Base-by-base conservation (phyloP, 1,140 invertebrate genomes). In the Choristoneura fumiferana region DNA sequence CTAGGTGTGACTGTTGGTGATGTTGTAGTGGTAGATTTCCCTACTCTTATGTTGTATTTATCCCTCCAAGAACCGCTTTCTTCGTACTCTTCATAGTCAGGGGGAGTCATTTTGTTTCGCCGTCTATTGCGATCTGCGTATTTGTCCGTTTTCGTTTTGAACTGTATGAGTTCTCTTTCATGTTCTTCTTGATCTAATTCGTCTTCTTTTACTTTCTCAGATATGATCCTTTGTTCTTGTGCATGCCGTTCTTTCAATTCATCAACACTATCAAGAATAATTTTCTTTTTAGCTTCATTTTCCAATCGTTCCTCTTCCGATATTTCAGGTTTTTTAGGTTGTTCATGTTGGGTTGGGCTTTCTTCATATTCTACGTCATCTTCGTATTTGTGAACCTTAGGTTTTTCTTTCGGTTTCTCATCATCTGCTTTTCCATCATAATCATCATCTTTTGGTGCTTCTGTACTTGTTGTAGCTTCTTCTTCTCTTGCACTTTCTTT, bases 211-310 rank as follows among this genome's bases (percentile, higher is more conserved):
- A 73, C 58, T 54, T 76, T 81, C 64, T 86, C 84, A 12, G 73
- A 75, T 67, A 89, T 81, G 9, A 54, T 55, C 62, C 71, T 71
- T 67, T 87, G 84, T 65, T 89, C 84, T 57, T 78, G 49, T 10
- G 72, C 80, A 62, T 89, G 86, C 17, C 82, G 62, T 62, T 72
- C 63, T 76, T 89, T 89, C 36, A 89, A 65, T 53, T 84, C 78
- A 60, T 89, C 86, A 17, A 89, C 84, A 53, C 67, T 76, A 9
- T 66, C 70, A 14, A 89, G 62, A 37, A 88, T 80, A 53, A 69
- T 76, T n/a, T 73, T 76, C 63, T 88, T 88, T 45, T 78, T 82
- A 13, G 69, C 77, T 64, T 88, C 81, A 53, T 64, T 78, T 65
- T 84, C 75, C 18, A 43, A 69, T 49, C 67, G 62, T 35, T 84